These are phyloP conservation scores for Chionomys nivalis DNA, from an alignment of 2,113 vertebrate genomes.

Conservation along the genomic window DNA sequence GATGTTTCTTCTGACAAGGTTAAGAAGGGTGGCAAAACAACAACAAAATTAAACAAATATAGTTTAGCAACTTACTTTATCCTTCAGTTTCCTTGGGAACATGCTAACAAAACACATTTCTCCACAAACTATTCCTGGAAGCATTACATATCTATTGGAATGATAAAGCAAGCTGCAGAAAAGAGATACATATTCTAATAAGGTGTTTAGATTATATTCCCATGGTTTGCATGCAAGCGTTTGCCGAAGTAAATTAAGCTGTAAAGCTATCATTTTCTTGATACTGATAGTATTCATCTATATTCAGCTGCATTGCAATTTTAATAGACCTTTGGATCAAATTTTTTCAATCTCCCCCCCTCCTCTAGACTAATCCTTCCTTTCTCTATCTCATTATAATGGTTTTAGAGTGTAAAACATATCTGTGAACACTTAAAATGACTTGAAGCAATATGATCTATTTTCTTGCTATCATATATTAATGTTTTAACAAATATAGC, in stretches of 20 bases:
- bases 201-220: conserved; percentile 71
- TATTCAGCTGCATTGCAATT: conserved; percentile 69
- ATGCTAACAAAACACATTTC: conserved; percentile 71
- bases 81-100: conserved; percentile 38
- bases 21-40: background rate
- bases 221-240: conserved; percentile 44
- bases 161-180: conserved; percentile 77
- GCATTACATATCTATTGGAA: conserved; percentile 53
- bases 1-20: background rate
- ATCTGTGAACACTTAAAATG: background rate
- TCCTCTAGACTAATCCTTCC: conserved; percentile 21
- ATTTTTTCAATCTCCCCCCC: conserved; percentile 52
- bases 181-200: conserved; percentile 79
- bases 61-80: conserved; percentile 54
- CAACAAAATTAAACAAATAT: background rate
- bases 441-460: background rate
- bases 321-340: conserved; percentile 68
- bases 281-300: conserved; percentile 66
- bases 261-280: conserved; percentile 65
- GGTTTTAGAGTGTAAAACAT: conserved; percentile 25
- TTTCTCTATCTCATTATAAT: conserved; percentile 44
- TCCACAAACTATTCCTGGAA: conserved; percentile 73
- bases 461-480: conserved; percentile 1
- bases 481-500: conserved; percentile 58
- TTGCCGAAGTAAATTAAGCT: conserved; percentile 74